Conservation (phyloP, 1,140 invertebrate species). For the Harpegnathos saltator region DNA sequence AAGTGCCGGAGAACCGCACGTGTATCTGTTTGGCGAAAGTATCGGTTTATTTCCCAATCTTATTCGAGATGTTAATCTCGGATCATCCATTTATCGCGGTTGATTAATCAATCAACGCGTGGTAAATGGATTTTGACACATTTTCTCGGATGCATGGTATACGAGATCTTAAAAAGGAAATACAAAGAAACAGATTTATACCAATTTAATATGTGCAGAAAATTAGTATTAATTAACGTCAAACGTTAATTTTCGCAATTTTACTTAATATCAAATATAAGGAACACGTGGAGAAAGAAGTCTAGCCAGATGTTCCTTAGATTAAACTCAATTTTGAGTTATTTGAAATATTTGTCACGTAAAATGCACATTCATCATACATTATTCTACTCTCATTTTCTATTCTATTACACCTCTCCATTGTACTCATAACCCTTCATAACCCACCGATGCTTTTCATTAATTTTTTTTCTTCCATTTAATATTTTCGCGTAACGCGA, state of each 20-base stretch:
- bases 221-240: too few species aligned
- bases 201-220: too few species aligned
- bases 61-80: neutral
- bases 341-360: neutral
- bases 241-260: too few species aligned
- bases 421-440: neutral
- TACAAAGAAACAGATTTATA: too few species aligned
- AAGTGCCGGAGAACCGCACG: conserved; percentile 11
- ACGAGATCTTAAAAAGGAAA: too few species aligned
- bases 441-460: neutral
- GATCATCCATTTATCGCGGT: too few species aligned
- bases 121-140: neutral
- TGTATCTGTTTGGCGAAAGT: neutral
- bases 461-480: conserved; percentile 23
- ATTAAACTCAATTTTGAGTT: too few species aligned
- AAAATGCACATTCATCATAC: neutral
- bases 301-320: too few species aligned
- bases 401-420: neutral
- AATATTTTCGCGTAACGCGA: conserved; percentile 16
- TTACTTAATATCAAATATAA: too few species aligned
- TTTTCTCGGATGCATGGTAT: too few species aligned
- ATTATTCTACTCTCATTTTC: neutral
- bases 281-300: too few species aligned
- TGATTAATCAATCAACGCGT: neutral
- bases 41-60: neutral